Evolutionary conservation across 2,797 vertebrate genomes (phyloP).

Genomic region (Acanthopagrus latus): DNA sequence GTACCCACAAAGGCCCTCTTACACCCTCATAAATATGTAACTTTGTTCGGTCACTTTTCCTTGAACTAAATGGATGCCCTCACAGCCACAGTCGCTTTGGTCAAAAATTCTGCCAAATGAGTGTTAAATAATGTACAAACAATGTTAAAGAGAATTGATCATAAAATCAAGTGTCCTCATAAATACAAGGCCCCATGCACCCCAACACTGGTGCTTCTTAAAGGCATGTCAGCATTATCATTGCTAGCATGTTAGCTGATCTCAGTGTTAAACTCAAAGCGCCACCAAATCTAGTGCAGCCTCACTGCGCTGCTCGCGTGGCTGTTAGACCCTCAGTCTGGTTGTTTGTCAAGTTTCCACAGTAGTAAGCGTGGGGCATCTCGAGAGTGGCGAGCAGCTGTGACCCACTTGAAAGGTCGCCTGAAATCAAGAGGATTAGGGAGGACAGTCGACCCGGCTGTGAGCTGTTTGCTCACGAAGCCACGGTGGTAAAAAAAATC

Average conservation of each 20-base stretch:
- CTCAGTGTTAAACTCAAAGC: too few relatives aligned
- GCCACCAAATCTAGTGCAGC: too few relatives aligned
- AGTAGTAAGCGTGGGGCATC: neutral
- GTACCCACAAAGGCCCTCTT: too few relatives aligned
- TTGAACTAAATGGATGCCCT: slow-evolving; percentile 2
- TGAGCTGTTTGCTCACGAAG: slow-evolving; percentile 27
- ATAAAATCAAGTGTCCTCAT: neutral
- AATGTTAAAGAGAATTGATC: neutral
- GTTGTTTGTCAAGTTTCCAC: neutral
- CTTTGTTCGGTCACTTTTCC: neutral
- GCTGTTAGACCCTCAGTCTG: neutral
- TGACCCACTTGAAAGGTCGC: neutral
- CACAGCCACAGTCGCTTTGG: neutral
- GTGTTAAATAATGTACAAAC: neutral
- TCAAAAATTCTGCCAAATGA: neutral
- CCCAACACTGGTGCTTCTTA: neutral
- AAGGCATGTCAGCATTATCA: too few relatives aligned
- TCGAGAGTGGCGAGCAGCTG: neutral
- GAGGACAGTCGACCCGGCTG: slow-evolving; percentile 14
- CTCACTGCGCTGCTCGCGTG: neutral
- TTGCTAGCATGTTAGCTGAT: too few relatives aligned
- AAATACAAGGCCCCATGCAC: neutral
- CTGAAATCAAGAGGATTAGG: slow-evolving; percentile 31
- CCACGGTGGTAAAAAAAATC: neutral
- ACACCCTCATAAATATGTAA: neutral